phyloP scores from a whole-genome alignment of 2,888 invertebrate species.

The Drosophila neonasuta region DNA sequence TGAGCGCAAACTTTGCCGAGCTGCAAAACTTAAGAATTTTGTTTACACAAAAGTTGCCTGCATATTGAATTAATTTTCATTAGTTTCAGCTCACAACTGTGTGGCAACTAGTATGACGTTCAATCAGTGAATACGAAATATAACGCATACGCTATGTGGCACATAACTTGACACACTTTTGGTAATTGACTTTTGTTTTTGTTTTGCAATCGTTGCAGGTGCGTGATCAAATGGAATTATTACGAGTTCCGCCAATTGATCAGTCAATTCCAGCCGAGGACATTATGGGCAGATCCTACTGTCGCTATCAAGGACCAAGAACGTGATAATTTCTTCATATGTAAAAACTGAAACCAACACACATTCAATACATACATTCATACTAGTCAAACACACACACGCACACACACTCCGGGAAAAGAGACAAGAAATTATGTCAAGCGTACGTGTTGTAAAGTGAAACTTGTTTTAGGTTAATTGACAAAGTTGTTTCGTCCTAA shows the following conservation, averaged over 20 bases:
- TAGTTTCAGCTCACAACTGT: conserved; percentile 16
- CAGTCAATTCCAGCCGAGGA: conserved; percentile 85
- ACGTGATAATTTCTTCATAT: conserved; percentile 80
- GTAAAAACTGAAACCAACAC: conserved; percentile 45
- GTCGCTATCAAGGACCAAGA: conserved; percentile 83
- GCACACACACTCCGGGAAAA: conserved; percentile 4
- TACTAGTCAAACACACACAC: conserved; percentile 11
- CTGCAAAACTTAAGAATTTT: conserved; percentile 42
- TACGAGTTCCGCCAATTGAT: conserved; percentile 84
- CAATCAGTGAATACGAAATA: neutral
- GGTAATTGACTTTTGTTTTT: neutral
- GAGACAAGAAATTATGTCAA: conserved; percentile 63
- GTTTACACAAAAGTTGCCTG: conserved; percentile 35
- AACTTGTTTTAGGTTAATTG: conserved; percentile 77
- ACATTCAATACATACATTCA: conserved; percentile 12
- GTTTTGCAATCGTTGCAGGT: conserved; percentile 80
- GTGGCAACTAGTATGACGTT: neutral
- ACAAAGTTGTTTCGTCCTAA: conserved; percentile 68
- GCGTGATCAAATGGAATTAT: conserved; percentile 84
- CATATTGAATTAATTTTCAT: conserved; percentile 59
- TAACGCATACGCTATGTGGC: conserved; percentile 25
- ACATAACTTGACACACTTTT: neutral
- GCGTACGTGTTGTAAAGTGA: conserved; percentile 69
- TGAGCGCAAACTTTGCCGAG: conserved; percentile 37
- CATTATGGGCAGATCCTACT: conserved; percentile 84